phyloP scores from a whole-genome alignment of 2,888 invertebrate genomes.

The Microctonus brassicae region DNA sequence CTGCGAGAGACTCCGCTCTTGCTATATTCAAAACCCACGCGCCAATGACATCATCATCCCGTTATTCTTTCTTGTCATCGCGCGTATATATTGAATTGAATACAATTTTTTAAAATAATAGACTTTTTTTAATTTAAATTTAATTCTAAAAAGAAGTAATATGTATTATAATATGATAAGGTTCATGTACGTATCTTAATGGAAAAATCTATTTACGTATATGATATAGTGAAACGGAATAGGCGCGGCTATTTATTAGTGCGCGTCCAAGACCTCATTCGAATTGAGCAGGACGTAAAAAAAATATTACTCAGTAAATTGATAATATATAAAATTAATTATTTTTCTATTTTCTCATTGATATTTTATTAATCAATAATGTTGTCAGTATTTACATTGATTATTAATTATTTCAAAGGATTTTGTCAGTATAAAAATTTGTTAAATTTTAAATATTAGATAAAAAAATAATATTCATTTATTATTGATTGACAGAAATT shows the following conservation, averaged over 20 bases:
- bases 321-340: constrained; percentile 13
- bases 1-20: constrained; percentile 43
- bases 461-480: constrained; percentile 8
- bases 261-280: constrained; percentile 34
- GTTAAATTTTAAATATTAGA: constrained; percentile 4
- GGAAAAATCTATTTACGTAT: not conserved
- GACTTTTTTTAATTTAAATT: not conserved
- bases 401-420: too few relatives aligned
- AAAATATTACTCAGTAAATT: constrained; percentile 11
- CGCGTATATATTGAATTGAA: constrained; percentile 45
- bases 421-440: too few relatives aligned
- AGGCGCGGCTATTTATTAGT: constrained; percentile 14
- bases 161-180: not conserved
- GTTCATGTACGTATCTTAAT: not conserved
- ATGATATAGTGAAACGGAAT: not conserved
- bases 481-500: constrained; percentile 25
- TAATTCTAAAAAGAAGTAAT: not conserved
- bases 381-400: too few relatives aligned
- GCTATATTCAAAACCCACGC: constrained; percentile 63
- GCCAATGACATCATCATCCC: constrained; percentile 60
- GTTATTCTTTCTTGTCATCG: constrained; percentile 50
- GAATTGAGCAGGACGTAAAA: constrained; percentile 18
- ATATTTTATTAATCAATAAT: not conserved
- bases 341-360: constrained; percentile 13
- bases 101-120: not conserved